Percentiles rank a stretch among this genome's conserved stretches.
phyloP scores from a whole-genome alignment of 2,888 invertebrate species.

The Tetramorium bicarinatum region DNA sequence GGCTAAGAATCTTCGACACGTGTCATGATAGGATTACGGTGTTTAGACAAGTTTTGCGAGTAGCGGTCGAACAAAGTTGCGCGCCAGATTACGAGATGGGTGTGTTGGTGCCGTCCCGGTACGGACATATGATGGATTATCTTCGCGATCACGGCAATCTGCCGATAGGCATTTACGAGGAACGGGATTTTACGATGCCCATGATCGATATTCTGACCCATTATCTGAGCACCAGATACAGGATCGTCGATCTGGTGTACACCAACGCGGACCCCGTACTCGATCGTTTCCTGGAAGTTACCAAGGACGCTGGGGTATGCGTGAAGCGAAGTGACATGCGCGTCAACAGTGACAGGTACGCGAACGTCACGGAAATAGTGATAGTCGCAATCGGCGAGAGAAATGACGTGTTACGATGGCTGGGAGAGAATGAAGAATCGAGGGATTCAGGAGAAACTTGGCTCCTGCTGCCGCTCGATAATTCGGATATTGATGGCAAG shows the following conservation, averaged over 20 bases:
- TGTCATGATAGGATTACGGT: slow-evolving; percentile 82
- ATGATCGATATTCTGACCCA: slow-evolving; percentile 79
- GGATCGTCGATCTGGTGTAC: slow-evolving; percentile 79
- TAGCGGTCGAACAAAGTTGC: slow-evolving; percentile 80
- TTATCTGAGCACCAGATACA: slow-evolving; percentile 79
- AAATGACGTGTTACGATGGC: slow-evolving; percentile 79
- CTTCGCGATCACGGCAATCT: slow-evolving; percentile 79
- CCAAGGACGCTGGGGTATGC: slow-evolving; percentile 80
- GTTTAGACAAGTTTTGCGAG: slow-evolving; percentile 81
- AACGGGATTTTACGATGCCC: slow-evolving; percentile 79
- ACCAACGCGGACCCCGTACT: slow-evolving; percentile 71
- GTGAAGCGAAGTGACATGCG: slow-evolving; percentile 74
- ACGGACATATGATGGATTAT: slow-evolving; percentile 77
- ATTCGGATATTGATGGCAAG: slow-evolving; percentile 80
- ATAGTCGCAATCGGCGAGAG: slow-evolving; percentile 79
- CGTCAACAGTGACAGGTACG: slow-evolving; percentile 66
- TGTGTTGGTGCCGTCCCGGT: slow-evolving; percentile 78
- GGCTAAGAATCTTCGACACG: slow-evolving; percentile 83
- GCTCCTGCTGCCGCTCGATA: slow-evolving; percentile 80
- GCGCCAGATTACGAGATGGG: slow-evolving; percentile 81
- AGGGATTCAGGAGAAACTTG: slow-evolving; percentile 75
- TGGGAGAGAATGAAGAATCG: slow-evolving; percentile 71
- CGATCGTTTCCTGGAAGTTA: slow-evolving; percentile 76
- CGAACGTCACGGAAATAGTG: slow-evolving; percentile 73
- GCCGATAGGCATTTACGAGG: slow-evolving; percentile 79